Percentiles rank a stretch among this genome's conserved stretches.
phyloP scores from a whole-genome alignment of 1,140 invertebrate species.

The Drosophila funebris region DNA sequence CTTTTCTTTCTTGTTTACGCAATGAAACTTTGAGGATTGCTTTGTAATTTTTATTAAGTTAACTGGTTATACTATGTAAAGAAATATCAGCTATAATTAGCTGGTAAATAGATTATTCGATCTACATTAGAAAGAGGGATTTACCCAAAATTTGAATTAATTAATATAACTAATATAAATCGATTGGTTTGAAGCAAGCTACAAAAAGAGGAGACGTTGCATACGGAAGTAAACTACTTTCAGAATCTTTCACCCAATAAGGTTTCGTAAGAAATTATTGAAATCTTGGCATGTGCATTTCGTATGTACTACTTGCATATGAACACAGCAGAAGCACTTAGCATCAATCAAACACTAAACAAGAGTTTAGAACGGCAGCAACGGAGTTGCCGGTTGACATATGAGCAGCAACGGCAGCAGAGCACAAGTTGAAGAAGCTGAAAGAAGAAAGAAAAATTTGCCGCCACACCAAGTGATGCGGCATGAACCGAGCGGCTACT shows the following conservation, averaged over 20 bases:
- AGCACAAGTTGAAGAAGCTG: constrained; percentile 41
- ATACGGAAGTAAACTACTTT: background rate
- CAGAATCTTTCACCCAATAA: background rate
- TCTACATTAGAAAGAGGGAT: too few relatives aligned
- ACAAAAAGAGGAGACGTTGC: too few relatives aligned
- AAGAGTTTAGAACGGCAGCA: constrained; percentile 76
- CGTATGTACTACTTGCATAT: constrained; percentile 23
- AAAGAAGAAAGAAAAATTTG: constrained; percentile 78
- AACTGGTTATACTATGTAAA: too few relatives aligned
- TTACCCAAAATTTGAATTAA: too few relatives aligned
- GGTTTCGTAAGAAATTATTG: constrained; percentile 30
- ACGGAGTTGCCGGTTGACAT: constrained; percentile 75
- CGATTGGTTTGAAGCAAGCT: too few relatives aligned
- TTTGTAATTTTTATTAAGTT: too few relatives aligned
- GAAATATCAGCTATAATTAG: too few relatives aligned
- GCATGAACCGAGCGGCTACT: constrained; percentile 63
- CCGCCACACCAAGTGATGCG: constrained; percentile 69
- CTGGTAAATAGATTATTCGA: too few relatives aligned
- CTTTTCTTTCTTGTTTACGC: too few relatives aligned
- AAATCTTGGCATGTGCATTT: constrained; percentile 12
- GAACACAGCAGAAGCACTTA: constrained; percentile 64
- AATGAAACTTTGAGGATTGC: too few relatives aligned
- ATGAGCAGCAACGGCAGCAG: constrained; percentile 59
- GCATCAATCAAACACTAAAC: constrained; percentile 81
- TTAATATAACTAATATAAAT: too few relatives aligned